phyloP scores from a whole-genome alignment of 2,113 vertebrate genomes.

The Notechis scutatus region DNA sequence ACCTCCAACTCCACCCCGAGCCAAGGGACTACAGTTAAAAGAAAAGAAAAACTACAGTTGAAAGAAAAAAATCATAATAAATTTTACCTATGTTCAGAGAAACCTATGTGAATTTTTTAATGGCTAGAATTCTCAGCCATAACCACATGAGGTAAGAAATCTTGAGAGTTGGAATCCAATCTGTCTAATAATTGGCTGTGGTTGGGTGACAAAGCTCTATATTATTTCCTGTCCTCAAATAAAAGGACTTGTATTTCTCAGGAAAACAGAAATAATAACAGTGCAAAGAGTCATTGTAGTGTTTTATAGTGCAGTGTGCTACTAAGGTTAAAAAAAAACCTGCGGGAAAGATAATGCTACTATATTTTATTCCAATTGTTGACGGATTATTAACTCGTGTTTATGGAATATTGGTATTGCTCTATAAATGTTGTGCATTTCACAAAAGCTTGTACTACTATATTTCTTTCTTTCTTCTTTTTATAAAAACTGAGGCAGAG shows the following conservation, averaged over 20 bases:
- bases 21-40: neutral
- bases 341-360: neutral
- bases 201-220: neutral
- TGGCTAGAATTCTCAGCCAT: neutral
- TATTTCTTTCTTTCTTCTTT: neutral
- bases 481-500: neutral
- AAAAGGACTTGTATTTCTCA: neutral
- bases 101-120: neutral
- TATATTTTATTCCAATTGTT: neutral
- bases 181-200: neutral
- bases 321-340: neutral
- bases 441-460: neutral
- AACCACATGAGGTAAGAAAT: neutral
- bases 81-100: neutral
- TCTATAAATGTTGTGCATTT: neutral
- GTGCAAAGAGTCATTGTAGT: neutral
- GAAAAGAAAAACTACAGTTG: neutral
- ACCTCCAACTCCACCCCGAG: neutral
- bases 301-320: neutral
- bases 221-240: neutral
- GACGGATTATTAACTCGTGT: neutral
- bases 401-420: neutral
- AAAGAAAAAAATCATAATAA: neutral
- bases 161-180: neutral
- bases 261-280: neutral